Evolutionary conservation across 2,888 invertebrate species (phyloP).

Genomic region (Cephus nigrinus): DNA sequence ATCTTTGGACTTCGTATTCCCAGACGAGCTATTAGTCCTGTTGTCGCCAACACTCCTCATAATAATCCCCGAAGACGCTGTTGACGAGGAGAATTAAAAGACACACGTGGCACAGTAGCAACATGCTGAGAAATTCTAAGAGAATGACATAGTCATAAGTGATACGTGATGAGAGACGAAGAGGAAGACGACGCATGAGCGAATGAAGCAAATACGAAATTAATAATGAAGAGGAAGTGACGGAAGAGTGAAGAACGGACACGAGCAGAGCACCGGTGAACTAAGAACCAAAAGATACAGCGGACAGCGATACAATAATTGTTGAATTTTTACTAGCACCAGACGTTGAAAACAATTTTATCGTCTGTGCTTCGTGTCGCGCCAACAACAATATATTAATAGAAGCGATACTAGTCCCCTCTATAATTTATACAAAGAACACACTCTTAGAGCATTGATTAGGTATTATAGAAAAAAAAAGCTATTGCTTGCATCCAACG

Average conservation of each 20-base stretch:
- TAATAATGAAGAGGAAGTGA: neutral
- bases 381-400: slow-evolving; percentile 8
- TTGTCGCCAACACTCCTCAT: slow-evolving; percentile 30
- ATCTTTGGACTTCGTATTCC: slow-evolving; percentile 45
- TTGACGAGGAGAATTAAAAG: neutral
- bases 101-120: neutral
- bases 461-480: neutral
- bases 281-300: slow-evolving; percentile 1
- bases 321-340: neutral
- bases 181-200: neutral
- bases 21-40: slow-evolving; percentile 40
- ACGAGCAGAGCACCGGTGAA: neutral
- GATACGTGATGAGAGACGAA: neutral
- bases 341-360: slow-evolving; percentile 12
- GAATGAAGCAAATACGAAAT: neutral
- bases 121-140: neutral
- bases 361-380: slow-evolving; percentile 1
- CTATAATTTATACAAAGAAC: slow-evolving; percentile 7
- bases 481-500: neutral
- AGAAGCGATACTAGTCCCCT: slow-evolving; percentile 16
- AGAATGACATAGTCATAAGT: neutral
- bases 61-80: neutral
- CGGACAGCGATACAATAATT: slow-evolving; percentile 1
- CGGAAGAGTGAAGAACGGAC: neutral
- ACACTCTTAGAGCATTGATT: neutral